Evolutionary conservation across 1,140 invertebrate species (phyloP).

Genomic region (Euwallacea fornicatus): DNA sequence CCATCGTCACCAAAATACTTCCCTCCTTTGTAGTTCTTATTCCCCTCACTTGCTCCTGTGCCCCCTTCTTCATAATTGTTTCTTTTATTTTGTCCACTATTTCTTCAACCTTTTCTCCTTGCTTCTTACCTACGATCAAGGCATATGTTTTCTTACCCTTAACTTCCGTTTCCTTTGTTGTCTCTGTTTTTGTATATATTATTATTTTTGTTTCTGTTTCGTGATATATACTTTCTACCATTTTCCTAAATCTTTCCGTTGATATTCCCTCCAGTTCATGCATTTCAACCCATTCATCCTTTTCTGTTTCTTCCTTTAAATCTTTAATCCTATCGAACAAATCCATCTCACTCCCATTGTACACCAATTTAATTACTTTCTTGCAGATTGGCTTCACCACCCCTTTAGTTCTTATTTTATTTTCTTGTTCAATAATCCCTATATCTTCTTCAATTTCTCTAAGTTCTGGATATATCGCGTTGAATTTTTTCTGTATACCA

Average conservation of each 20-base stretch:
- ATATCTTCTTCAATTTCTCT: too few species aligned
- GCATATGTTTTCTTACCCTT: not conserved
- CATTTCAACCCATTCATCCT: not conserved
- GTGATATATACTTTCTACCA: conserved; percentile 13
- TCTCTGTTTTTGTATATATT: conserved; percentile 12
- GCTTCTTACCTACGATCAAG: not conserved
- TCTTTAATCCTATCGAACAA: not conserved
- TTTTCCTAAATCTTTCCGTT: conserved; percentile 1
- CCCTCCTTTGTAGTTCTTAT: conserved; percentile 16
- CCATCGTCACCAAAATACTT: conserved; percentile 10
- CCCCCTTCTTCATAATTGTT: not conserved
- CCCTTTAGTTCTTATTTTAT: too few species aligned
- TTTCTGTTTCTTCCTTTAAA: not conserved
- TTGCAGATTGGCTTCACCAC: too few species aligned
- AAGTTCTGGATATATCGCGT: too few species aligned
- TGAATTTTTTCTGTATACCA: too few species aligned
- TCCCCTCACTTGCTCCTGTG: not conserved
- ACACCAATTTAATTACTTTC: not conserved
- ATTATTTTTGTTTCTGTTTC: conserved; percentile 7
- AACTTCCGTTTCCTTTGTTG: not conserved
- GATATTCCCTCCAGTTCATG: not conserved
- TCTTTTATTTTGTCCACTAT: not conserved
- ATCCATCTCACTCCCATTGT: not conserved
- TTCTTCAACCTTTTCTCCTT: conserved; percentile 6
- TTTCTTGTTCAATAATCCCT: too few species aligned